Conservation (phyloP, 2,888 invertebrate species). For the Eupithecia subumbrata region DNA sequence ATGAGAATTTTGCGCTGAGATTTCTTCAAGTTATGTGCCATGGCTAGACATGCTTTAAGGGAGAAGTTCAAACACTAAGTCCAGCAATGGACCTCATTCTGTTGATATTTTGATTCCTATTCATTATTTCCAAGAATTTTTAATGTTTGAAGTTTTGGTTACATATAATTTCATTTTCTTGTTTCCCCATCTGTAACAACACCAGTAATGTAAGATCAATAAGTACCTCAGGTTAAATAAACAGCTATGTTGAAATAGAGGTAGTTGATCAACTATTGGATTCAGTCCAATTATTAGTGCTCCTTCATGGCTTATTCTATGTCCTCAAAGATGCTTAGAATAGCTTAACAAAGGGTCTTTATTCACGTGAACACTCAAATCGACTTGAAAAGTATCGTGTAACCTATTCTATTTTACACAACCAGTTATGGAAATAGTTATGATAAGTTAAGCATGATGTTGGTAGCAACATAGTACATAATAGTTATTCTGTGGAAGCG, state of each 20-base stretch:
- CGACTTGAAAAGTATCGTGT: background rate
- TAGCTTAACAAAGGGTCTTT: background rate
- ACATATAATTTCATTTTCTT: background rate
- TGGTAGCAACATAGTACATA: background rate
- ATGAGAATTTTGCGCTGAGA: background rate
- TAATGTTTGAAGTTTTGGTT: background rate
- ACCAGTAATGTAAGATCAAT: background rate
- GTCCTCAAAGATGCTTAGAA: background rate
- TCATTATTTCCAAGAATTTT: background rate
- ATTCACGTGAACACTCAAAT: background rate
- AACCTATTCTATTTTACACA: background rate
- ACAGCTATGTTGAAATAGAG: background rate
- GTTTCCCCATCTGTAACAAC: slow-evolving; percentile 6
- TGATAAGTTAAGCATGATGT: background rate
- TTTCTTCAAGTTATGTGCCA: background rate
- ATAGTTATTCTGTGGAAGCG: too few species aligned
- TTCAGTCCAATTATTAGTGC: background rate
- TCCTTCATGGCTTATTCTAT: background rate
- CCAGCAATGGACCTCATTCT: background rate
- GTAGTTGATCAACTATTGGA: background rate
- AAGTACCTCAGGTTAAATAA: background rate
- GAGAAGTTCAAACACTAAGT: background rate
- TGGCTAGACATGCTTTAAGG: background rate
- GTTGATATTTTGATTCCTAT: background rate
- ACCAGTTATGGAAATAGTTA: slow-evolving; percentile 20